Evolutionary conservation across 2,888 invertebrate species (phyloP).

Genomic region (Embidobia sp.): DNA sequence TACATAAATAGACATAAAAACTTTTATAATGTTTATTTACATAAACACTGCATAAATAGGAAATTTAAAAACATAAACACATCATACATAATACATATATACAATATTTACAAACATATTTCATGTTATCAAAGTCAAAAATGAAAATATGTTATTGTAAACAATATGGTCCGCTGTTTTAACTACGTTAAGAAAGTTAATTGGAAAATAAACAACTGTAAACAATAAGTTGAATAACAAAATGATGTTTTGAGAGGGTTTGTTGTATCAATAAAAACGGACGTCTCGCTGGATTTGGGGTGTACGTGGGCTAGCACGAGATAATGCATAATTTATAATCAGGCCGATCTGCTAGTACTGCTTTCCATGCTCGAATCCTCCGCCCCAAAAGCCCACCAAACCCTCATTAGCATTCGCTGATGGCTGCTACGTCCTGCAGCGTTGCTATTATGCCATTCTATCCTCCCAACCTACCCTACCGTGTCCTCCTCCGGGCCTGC

Average conservation of each 20-base stretch:
- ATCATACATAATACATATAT: too few relatives aligned
- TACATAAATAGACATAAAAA: too few relatives aligned
- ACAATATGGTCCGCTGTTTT: too few relatives aligned
- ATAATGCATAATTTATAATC: constrained; percentile 81
- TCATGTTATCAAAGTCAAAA: too few relatives aligned
- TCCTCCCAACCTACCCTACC: constrained; percentile 71
- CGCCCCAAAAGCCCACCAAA: constrained; percentile 76
- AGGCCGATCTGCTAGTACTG: constrained; percentile 75
- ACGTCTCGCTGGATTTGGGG: constrained; percentile 59
- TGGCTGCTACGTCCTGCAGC: constrained; percentile 81
- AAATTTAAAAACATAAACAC: too few relatives aligned
- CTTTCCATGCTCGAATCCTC: constrained; percentile 71
- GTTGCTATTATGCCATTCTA: constrained; percentile 75
- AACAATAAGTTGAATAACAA: constrained; percentile 26
- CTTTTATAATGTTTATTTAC: too few relatives aligned
- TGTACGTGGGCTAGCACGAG: constrained; percentile 65
- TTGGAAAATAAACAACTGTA: too few relatives aligned
- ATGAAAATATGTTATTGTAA: too few relatives aligned
- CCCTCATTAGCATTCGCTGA: constrained; percentile 82
- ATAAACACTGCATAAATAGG: too few relatives aligned
- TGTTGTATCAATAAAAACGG: constrained; percentile 40
- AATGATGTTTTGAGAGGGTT: constrained; percentile 6
- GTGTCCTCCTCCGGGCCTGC: constrained; percentile 62
- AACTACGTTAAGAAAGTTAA: too few relatives aligned
- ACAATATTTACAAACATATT: too few relatives aligned